Conservation (phyloP, 2,888 invertebrate species). For the Thelaira solivaga region DNA sequence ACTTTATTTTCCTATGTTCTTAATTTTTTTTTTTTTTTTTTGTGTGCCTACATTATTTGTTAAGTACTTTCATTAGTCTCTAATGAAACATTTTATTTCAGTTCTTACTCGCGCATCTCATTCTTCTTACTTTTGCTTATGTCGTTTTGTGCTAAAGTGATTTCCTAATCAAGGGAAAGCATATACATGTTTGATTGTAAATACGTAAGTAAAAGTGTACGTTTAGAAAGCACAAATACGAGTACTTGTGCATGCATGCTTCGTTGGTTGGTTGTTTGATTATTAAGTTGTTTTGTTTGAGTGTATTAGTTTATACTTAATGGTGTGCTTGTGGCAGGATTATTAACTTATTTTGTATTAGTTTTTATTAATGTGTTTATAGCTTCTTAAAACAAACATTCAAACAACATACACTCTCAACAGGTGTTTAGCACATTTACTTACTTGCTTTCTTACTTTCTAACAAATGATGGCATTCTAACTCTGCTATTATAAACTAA, state of each 20-base stretch:
- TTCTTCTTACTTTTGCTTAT: not conserved
- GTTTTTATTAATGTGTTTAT: constrained; percentile 61
- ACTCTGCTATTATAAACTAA: not conserved
- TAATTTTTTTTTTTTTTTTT: no score
- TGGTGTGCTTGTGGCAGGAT: constrained; percentile 59
- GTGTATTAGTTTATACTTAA: constrained; percentile 51
- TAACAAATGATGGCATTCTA: not conserved
- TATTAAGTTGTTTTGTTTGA: constrained; percentile 38
- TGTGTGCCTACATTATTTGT: constrained; percentile 6
- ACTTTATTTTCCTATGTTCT: not conserved
- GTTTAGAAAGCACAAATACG: no score
- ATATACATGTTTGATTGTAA: constrained; percentile 4
- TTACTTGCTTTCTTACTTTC: not conserved
- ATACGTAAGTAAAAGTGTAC: no score
- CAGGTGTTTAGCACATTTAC: constrained; percentile 53
- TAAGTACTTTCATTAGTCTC: constrained; percentile 56
- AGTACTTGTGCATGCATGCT: constrained; percentile 2
- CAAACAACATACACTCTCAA: constrained; percentile 40
- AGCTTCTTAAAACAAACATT: constrained; percentile 34
- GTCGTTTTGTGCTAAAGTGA: constrained; percentile 15
- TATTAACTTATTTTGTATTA: constrained; percentile 62
- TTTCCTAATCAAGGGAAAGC: not conserved
- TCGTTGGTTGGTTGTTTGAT: constrained; percentile 23
- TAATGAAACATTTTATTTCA: constrained; percentile 11
- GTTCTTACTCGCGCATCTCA: not conserved